A percentile compares a stretch with the other conserved stretches of the same genome.
phyloP scores from a whole-genome alignment of 1,140 invertebrate species.

The Microplitis mediator region DNA sequence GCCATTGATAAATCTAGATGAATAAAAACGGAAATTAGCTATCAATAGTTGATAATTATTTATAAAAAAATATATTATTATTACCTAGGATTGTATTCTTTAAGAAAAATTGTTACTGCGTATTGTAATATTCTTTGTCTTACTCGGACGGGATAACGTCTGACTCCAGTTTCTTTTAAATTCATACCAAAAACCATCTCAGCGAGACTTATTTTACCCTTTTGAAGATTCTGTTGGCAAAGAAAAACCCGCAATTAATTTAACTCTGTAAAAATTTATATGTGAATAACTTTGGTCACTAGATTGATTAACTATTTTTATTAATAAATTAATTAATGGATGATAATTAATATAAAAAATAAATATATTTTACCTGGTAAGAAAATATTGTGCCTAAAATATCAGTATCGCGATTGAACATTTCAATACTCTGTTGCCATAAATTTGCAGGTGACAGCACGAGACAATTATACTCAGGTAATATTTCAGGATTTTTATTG shows the following conservation, averaged over 20 bases:
- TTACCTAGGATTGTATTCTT: slow-evolving; percentile 78
- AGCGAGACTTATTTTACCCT: slow-evolving; percentile 80
- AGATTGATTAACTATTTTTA: neutral
- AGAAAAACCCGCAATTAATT: slow-evolving; percentile 27
- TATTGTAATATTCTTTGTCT: slow-evolving; percentile 86
- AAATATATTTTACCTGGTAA: slow-evolving; percentile 69
- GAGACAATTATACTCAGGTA: slow-evolving; percentile 91
- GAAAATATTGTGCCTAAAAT: slow-evolving; percentile 81
- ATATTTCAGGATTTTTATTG: slow-evolving; percentile 65
- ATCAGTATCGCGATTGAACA: slow-evolving; percentile 78
- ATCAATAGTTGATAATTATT: neutral
- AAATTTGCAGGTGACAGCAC: slow-evolving; percentile 92
- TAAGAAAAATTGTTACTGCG: slow-evolving; percentile 86
- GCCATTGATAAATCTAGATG: slow-evolving; percentile 77
- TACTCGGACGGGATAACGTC: slow-evolving; percentile 81
- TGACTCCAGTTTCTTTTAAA: slow-evolving; percentile 87
- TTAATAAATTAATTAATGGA: neutral
- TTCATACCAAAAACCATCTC: slow-evolving; percentile 93
- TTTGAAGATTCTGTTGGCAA: slow-evolving; percentile 70
- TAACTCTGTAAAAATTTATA: neutral
- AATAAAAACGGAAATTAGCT: slow-evolving; percentile 4
- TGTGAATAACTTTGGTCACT: neutral
- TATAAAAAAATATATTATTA: slow-evolving; percentile 35
- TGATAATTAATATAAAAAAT: neutral
- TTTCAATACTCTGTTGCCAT: slow-evolving; percentile 83